A percentile compares a stretch with the other conserved stretches of the same genome.
phyloP scores from a whole-genome alignment of 2,797 vertebrate genomes.

The Xenopus petersii region DNA sequence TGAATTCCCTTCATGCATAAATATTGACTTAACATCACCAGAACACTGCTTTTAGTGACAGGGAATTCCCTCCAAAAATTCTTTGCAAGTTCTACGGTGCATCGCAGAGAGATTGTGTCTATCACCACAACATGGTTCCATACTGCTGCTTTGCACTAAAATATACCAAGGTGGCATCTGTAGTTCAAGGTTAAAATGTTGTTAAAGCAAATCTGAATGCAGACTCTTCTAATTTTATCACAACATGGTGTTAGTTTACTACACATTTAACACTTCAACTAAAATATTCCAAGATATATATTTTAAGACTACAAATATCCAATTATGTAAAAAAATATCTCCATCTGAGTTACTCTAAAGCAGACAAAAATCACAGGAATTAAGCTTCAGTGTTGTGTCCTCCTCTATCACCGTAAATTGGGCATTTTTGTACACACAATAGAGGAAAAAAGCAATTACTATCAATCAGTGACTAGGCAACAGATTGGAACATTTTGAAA shows the following conservation, averaged over 20 bases:
- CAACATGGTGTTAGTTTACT: not conserved
- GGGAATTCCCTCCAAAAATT: too few species aligned
- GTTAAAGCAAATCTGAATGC: too few species aligned
- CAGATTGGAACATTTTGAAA: constrained; percentile 93
- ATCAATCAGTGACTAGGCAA: constrained; percentile 94
- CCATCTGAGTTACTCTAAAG: constrained; percentile 69
- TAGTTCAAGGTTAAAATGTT: too few species aligned
- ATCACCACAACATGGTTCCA: too few species aligned
- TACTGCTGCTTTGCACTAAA: too few species aligned
- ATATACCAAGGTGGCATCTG: too few species aligned
- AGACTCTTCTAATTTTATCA: too few species aligned
- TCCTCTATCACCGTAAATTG: constrained; percentile 69
- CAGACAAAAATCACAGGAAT: constrained; percentile 71
- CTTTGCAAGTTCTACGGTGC: too few species aligned
- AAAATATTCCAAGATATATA: constrained; percentile 16
- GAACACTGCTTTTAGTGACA: too few species aligned
- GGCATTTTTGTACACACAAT: constrained; percentile 74
- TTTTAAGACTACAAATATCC: constrained; percentile 30
- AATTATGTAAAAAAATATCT: constrained; percentile 58
- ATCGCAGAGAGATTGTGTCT: too few species aligned
- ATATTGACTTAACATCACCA: too few species aligned
- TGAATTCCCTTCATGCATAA: too few species aligned
- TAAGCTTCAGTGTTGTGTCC: constrained; percentile 75
- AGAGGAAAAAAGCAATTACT: constrained; percentile 82
- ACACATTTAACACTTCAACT: not conserved